Percentiles rank a stretch among this genome's conserved stretches.
Evolutionary conservation across 2,888 invertebrate genomes (phyloP).

Genomic region (Nycteola revayana): DNA sequence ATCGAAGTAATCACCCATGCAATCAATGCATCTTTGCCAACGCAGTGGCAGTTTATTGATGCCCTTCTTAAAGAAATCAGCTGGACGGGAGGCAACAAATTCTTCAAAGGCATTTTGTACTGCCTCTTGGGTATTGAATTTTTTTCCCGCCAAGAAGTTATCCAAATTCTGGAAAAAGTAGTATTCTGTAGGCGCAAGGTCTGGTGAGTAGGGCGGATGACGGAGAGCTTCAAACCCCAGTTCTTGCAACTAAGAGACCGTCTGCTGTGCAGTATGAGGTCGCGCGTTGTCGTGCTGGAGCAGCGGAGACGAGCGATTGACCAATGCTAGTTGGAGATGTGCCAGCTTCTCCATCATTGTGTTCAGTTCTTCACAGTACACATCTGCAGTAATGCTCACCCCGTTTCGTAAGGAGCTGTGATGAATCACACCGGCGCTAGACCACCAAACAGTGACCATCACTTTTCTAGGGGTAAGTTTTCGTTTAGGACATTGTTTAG

Average conservation of each 20-base stretch:
- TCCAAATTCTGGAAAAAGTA: constrained; percentile 14
- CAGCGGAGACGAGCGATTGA: constrained; percentile 17
- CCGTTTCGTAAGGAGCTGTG: background rate
- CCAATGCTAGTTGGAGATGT: constrained; percentile 8
- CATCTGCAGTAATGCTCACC: constrained; percentile 7
- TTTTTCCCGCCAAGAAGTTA: constrained; percentile 13
- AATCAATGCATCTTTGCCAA: constrained; percentile 1
- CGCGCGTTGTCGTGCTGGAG: constrained; percentile 17
- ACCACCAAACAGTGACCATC: constrained; percentile 7
- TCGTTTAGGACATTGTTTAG: constrained; percentile 4
- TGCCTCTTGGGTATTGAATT: constrained; percentile 3
- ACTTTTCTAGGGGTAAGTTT: constrained; percentile 6
- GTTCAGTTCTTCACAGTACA: constrained; percentile 10
- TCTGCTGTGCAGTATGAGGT: constrained; percentile 15
- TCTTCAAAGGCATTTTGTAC: no score
- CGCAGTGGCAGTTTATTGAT: no score
- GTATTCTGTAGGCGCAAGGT: constrained; percentile 8
- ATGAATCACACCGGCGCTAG: constrained; percentile 6
- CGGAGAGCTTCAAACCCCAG: constrained; percentile 7
- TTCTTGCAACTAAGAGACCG: constrained; percentile 5
- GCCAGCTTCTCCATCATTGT: constrained; percentile 5
- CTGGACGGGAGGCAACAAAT: no score
- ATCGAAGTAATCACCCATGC: constrained; percentile 2
- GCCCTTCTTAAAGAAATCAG: no score
- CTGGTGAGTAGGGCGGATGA: constrained; percentile 5